Conservation (phyloP, 2,113 vertebrate species). For the Orycteropus afer region DNA sequence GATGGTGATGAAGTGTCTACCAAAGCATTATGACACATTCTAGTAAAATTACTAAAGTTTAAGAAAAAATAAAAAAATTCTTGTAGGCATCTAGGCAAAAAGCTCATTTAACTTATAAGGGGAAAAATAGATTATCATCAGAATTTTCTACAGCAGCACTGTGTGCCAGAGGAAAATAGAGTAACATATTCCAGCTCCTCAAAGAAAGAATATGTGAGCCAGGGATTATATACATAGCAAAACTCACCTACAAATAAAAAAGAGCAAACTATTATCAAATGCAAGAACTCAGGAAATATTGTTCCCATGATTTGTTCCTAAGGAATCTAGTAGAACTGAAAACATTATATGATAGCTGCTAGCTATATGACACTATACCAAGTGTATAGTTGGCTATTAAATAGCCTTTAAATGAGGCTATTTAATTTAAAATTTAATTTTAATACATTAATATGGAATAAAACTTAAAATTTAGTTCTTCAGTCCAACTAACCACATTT, state of each 20-base stretch:
- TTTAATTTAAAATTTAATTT: background rate
- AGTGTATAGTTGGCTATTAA: no score
- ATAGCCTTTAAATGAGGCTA: background rate
- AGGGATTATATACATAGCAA: background rate
- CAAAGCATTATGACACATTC: background rate
- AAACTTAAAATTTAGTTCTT: no score
- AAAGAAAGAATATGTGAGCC: background rate
- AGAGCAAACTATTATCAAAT: background rate
- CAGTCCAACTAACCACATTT: background rate
- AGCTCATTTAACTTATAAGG: background rate
- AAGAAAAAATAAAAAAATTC: background rate
- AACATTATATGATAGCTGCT: background rate
- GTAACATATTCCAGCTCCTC: background rate
- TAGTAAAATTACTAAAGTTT: background rate
- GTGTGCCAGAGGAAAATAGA: constrained; percentile 22
- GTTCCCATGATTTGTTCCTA: background rate
- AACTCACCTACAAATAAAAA: background rate
- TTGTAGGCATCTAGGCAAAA: background rate
- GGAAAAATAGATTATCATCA: background rate
- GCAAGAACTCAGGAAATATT: background rate
- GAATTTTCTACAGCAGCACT: background rate
- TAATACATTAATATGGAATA: constrained; percentile 1
- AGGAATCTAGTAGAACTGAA: background rate
- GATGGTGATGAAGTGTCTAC: background rate
- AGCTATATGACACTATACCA: no score